Conservation (phyloP, 2,113 vertebrate genomes). For the Cairina moschata region DNA sequence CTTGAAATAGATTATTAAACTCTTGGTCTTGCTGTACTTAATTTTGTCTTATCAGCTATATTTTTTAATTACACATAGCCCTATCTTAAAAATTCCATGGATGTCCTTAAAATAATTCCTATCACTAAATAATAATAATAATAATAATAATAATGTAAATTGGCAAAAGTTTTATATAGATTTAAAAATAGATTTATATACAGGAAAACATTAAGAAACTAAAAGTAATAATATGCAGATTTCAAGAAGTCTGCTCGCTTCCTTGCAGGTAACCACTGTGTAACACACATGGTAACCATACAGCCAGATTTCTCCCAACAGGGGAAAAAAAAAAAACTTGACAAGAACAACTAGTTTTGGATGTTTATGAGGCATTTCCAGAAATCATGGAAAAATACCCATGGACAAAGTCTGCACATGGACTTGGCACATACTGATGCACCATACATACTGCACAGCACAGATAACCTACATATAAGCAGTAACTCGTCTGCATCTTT, state of each 20-base stretch:
- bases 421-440: neutral
- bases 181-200: neutral
- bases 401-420: neutral
- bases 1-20: neutral
- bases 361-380: neutral
- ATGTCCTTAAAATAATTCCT: neutral
- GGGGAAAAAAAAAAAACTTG: no score
- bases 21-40: neutral
- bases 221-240: neutral
- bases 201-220: neutral
- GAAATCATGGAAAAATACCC: neutral
- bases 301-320: neutral
- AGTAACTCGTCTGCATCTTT: accelerated
- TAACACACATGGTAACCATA: neutral
- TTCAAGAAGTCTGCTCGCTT: neutral
- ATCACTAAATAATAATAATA: neutral
- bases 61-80: neutral
- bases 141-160: neutral
- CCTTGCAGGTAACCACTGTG: neutral
- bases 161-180: neutral
- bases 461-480: neutral
- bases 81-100: neutral
- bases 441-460: neutral
- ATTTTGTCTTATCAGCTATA: neutral
- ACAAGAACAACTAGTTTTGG: neutral